Conservation (phyloP, 2,888 invertebrate species). For the Stenurella melanura region DNA sequence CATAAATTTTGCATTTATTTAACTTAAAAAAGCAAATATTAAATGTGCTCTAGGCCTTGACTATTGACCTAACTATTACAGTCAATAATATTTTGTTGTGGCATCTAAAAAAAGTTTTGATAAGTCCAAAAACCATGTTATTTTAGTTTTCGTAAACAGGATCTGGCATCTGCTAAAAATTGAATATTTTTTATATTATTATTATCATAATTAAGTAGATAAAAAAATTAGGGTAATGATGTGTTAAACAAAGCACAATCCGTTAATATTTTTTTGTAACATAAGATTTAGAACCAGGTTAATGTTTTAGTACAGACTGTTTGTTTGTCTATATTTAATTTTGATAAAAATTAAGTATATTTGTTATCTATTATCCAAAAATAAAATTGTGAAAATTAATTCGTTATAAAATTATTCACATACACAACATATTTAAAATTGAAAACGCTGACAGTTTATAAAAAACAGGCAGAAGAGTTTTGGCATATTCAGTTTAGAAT, state of each 20-base stretch:
- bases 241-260: neutral
- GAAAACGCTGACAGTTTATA: no score
- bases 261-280: neutral
- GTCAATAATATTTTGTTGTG: neutral
- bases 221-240: slow-evolving; percentile 7
- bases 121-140: neutral
- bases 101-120: neutral
- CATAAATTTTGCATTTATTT: neutral
- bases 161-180: neutral
- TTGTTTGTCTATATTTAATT: neutral
- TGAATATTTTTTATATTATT: neutral
- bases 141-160: neutral
- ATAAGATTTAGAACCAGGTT: neutral
- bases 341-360: neutral
- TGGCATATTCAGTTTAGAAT: no score
- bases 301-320: neutral
- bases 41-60: neutral
- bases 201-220: neutral
- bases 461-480: no score
- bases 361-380: no score
- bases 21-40: neutral
- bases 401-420: no score
- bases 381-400: no score
- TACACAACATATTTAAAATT: no score
- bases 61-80: neutral